Evolutionary conservation across 2,797 vertebrate genomes (phyloP), one percentile per base, ranked within the genome.

Genomic region (Orientallactaga sibirica): DNA sequence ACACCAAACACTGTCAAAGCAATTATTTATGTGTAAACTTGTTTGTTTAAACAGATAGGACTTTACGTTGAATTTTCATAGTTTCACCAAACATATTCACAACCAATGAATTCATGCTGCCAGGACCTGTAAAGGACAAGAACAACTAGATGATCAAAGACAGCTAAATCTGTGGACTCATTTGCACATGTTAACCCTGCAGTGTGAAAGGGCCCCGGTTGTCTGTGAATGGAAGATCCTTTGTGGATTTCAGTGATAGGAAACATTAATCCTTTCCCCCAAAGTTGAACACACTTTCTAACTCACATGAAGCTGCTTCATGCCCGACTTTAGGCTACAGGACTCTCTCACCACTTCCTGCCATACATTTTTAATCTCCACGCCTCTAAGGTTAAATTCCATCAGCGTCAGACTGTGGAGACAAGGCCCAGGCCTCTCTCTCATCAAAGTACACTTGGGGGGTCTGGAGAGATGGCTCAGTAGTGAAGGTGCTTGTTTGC

Each of bases 1-100:
- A 90, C 14, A 81, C 20, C 25, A 81, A 79, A 9, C 19, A 94
- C 27, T 37, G 20, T 58, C 10, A 41, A 86, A 85, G 43, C 7
- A 86, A 77, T 92, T 68, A 76, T 5, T 85, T 82, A 22, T n/a
- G 16, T 19, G 41, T 81, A 9, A 5, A 81, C 15, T 24, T 64
- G 73, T 86, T 80, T 90, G 48, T 14, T 88, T 66, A 70, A 81
- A 68, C 83, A 84, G 24, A 18, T 66, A 77, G 88, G 24, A 4
- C 20, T 79, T 81, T 87, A 52, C 33, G 15, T 87, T 78, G 25
- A 62, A 33, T 83, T 86, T 22, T 37, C 16, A 7, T 88, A 20
- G 64, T 19, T 86, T 88, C 33, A 83, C 61, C 71, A n/a, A 80
- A 76, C 18, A 79, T 3, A 8, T 62, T 7, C 24, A 73, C n/a